These are phyloP conservation scores for Apocheima hispidaria DNA, from an alignment of 2,888 invertebrate genomes.

Conservation along the genomic window DNA sequence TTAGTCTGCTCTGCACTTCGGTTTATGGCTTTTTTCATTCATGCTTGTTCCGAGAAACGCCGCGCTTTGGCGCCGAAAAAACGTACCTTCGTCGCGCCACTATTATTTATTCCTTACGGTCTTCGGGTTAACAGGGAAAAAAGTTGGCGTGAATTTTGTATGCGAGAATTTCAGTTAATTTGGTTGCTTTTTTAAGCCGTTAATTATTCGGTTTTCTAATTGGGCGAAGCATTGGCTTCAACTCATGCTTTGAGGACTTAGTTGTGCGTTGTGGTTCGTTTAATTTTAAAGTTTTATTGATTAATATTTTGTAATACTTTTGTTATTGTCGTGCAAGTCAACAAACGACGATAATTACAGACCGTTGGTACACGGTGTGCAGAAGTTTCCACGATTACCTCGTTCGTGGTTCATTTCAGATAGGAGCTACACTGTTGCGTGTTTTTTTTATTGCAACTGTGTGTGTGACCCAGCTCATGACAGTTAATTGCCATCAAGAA, in stretches of 20 bases:
- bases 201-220: conserved; percentile 38
- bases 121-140: conserved; percentile 47
- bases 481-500: no score
- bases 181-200: conserved; percentile 33
- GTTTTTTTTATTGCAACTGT: no score
- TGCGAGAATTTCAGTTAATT: conserved; percentile 44
- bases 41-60: conserved; percentile 79
- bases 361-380: no score
- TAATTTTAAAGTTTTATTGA: neutral
- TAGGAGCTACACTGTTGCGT: no score
- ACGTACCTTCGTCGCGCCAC: conserved; percentile 51
- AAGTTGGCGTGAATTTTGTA: conserved; percentile 61
- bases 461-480: no score
- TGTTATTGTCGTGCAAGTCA: no score
- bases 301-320: neutral
- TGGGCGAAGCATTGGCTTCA: conserved; percentile 38
- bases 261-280: neutral
- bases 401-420: no score
- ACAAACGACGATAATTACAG: neutral
- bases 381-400: no score
- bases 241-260: conserved; percentile 24
- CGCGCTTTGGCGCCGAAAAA: conserved; percentile 81
- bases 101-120: conserved; percentile 23
- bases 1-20: conserved; percentile 55
- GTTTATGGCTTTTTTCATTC: conserved; percentile 79